Evolutionary conservation across 1,140 invertebrate genomes (phyloP).

Genomic region (Trinorchestia longiramus): DNA sequence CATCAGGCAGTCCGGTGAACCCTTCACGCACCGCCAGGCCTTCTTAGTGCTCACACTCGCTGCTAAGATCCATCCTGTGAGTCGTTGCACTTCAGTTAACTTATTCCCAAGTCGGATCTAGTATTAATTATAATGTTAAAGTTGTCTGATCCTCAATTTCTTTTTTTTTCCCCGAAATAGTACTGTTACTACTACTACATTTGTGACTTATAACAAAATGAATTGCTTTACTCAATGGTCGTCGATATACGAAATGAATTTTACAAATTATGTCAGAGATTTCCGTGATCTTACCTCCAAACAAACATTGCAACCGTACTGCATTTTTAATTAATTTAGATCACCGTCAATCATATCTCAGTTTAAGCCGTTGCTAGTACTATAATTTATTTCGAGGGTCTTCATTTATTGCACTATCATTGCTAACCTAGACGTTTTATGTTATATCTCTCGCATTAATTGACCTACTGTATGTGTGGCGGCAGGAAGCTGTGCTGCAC

Average conservation of each 20-base stretch:
- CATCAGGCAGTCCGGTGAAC: slow-evolving; percentile 47
- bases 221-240: background rate
- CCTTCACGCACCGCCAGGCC: slow-evolving; percentile 55
- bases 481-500: slow-evolving; percentile 83
- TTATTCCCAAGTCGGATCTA: too few species aligned
- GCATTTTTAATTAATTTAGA: background rate
- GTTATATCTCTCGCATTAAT: background rate
- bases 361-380: too few species aligned
- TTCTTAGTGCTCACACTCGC: slow-evolving; percentile 54
- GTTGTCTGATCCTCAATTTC: too few species aligned
- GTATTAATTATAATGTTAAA: too few species aligned
- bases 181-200: too few species aligned
- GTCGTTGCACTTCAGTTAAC: too few species aligned
- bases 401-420: background rate
- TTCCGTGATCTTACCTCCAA: background rate
- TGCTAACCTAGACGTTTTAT: background rate
- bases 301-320: background rate
- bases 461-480: background rate
- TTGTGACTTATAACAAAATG: too few species aligned
- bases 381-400: background rate
- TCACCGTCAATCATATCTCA: too few species aligned
- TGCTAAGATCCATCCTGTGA: slow-evolving; percentile 53
- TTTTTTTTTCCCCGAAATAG: too few species aligned
- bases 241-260: background rate
- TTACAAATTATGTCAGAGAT: background rate